Evolutionary conservation across 2,888 invertebrate genomes (phyloP), one percentile per base, ranked within the genome.

Genomic region (Campoplex nolae): DNA sequence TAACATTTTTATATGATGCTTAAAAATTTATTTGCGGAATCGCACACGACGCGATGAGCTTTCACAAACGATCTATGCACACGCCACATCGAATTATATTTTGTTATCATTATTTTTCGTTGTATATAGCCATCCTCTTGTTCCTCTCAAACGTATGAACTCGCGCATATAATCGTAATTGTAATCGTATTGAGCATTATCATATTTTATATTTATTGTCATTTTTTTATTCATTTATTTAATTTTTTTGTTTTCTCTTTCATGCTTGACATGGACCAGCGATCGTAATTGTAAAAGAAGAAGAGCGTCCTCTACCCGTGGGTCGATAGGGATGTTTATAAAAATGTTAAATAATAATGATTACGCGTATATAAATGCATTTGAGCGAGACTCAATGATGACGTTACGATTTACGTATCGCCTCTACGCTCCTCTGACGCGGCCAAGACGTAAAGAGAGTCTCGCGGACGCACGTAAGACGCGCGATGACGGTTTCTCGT

Each of bases 401-500:
- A 87, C 87, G 79, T 76, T 76, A 65, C 78, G 70, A 79, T 83
- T 79, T 83, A 71, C 75, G 70, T 84, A 58, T 35, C 45, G 38
- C 38, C n/a, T n/a, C n/a, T n/a, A n/a, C n/a, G n/a, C 38, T 45
- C 51, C 54, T 77, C 56, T 28, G 45, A 38, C 28, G 51, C 67
- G 51, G 35, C 28, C 38, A 51, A 48, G 74, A 83, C 78, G 45
- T 32, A 51, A 18, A 23, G 54, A 67, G 77, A 56, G 74, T 45
- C 45, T 71, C 32, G 38, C 58, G 35, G 54, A 67, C 38, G 82
- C 35, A 80, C 65, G 71, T 62, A 75, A 35, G 45, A 65, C 48
- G 62, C 84, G 70, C 84, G 75, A 84, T 58, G 84, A 84, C 77
- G 84, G 51, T 87, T 42, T 83, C 76, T 73, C 56, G 62, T 32